Evolutionary conservation across 2,888 invertebrate species (phyloP).

Genomic region (Leucophora obtusa): DNA sequence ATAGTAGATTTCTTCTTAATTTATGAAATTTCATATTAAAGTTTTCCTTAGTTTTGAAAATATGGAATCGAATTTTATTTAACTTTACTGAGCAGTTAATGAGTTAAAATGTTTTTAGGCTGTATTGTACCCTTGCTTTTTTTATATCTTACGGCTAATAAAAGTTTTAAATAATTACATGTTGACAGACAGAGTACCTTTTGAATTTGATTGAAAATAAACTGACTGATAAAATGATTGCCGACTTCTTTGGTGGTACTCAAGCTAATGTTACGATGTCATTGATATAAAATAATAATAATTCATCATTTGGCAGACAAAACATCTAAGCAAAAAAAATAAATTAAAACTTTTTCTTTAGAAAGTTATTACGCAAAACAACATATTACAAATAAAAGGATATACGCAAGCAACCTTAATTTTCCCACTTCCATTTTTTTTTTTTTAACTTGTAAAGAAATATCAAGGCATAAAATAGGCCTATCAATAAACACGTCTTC

Average conservation of each 20-base stretch:
- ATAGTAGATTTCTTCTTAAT: no score
- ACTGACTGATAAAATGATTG: not conserved
- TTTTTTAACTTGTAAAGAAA: not conserved
- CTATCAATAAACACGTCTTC: slow-evolving; percentile 53
- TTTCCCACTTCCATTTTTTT: not conserved
- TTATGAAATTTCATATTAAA: no score
- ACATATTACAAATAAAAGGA: not conserved
- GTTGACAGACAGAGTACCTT: no score
- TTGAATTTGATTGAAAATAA: slow-evolving; percentile 5
- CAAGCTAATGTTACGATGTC: slow-evolving; percentile 3
- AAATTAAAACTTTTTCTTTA: not conserved
- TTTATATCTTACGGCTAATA: no score
- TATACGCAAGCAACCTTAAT: not conserved
- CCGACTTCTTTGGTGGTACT: not conserved
- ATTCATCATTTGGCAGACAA: slow-evolving; percentile 34
- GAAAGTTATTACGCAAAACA: not conserved
- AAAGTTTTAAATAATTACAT: no score
- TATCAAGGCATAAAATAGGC: slow-evolving; percentile 13
- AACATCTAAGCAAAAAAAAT: not conserved
- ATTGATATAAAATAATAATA: slow-evolving; percentile 21
- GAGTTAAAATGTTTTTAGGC: no score
- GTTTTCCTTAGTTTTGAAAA: no score
- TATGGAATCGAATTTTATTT: no score
- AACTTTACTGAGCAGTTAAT: no score
- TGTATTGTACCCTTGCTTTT: no score